phyloP scores from a whole-genome alignment of 2,113 vertebrate species.

The Varanus salvator region DNA sequence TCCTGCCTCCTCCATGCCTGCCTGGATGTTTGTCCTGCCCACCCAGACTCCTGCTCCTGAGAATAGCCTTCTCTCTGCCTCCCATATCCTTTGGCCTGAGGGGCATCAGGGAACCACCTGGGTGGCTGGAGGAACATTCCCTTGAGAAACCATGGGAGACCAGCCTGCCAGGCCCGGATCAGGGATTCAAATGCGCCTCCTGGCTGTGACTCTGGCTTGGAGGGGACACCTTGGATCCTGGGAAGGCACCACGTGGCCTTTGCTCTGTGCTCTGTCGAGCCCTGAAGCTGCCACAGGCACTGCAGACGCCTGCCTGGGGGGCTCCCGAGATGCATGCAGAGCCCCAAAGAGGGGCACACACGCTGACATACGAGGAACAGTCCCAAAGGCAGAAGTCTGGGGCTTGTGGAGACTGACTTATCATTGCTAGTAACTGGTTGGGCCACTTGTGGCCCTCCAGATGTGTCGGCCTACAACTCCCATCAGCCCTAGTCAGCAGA shows the following conservation, averaged over 20 bases:
- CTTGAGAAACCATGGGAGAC: not conserved
- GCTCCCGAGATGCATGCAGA: not conserved
- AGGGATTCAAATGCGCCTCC: not conserved
- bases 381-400: not conserved
- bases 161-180: not conserved
- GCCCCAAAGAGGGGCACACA: not conserved
- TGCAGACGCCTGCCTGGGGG: not conserved
- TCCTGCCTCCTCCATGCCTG: too few relatives aligned
- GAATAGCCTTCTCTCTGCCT: too few relatives aligned
- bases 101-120: not conserved
- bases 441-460: too few relatives aligned
- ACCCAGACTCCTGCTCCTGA: too few relatives aligned
- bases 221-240: not conserved
- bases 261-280: not conserved
- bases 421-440: too few relatives aligned
- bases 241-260: not conserved
- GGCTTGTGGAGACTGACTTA: not conserved
- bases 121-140: not conserved
- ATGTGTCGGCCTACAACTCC: too few relatives aligned
- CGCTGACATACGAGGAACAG: not conserved
- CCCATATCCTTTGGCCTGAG: not conserved
- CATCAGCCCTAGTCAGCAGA: too few relatives aligned
- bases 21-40: too few relatives aligned
- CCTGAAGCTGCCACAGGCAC: not conserved
- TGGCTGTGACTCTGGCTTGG: not conserved